Conservation (phyloP, 2,888 invertebrate species). For the Mechanitis mazaeus region DNA sequence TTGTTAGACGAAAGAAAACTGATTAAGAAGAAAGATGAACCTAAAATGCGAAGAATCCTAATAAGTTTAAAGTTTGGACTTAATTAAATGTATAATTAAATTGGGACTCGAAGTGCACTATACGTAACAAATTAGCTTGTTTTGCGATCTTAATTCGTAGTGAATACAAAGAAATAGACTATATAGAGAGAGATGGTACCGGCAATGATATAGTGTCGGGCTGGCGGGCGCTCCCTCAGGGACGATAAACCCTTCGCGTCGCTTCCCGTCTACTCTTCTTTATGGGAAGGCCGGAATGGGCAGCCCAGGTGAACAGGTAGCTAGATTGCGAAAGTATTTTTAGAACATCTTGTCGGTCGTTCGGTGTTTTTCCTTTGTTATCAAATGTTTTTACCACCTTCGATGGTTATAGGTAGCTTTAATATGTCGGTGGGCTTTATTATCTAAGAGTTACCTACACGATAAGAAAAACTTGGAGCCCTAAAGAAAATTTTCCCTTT, state of each 20-base stretch:
- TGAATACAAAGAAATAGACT: conserved; percentile 57
- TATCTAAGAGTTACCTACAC: conserved; percentile 26
- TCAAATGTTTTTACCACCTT: conserved; percentile 58
- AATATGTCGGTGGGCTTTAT: conserved; percentile 43
- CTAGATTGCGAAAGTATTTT: conserved; percentile 75
- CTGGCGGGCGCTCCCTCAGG: conserved; percentile 69
- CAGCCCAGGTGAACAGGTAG: conserved; percentile 74
- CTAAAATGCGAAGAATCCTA: background rate
- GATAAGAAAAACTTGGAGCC: conserved; percentile 31
- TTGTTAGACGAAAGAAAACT: background rate
- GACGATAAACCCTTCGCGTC: conserved; percentile 73
- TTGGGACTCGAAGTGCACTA: conserved; percentile 23
- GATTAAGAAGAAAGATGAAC: conserved; percentile 3
- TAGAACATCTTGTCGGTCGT: conserved; percentile 73
- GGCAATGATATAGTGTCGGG: conserved; percentile 75
- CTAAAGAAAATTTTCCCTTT: conserved; percentile 17
- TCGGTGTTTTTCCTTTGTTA: conserved; percentile 74
- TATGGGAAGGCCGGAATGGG: conserved; percentile 74
- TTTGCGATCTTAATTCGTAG: conserved; percentile 53
- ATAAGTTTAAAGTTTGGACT: conserved; percentile 8
- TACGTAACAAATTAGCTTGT: conserved; percentile 49
- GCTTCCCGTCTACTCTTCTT: conserved; percentile 75
- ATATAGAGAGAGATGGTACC: conserved; percentile 63
- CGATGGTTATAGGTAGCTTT: conserved; percentile 50
- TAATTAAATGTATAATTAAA: conserved; percentile 15